Conservation (phyloP, 2,888 invertebrate species). For the Drosophila ezoana region DNA sequence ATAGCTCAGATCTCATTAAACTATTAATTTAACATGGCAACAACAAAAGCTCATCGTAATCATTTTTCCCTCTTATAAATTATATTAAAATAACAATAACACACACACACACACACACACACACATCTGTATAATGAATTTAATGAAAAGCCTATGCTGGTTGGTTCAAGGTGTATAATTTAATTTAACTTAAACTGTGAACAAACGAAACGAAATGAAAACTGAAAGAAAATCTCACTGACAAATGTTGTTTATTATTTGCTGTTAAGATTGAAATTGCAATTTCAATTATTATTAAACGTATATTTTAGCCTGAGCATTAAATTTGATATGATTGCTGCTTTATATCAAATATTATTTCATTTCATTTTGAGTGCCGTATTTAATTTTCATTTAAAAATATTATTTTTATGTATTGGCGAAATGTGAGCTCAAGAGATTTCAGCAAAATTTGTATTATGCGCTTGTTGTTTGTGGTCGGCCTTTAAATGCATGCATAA, state of each 20-base stretch:
- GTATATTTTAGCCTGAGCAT: not conserved
- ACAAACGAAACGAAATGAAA: conserved; percentile 14
- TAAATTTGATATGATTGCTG: not conserved
- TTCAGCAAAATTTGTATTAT: conserved; percentile 4
- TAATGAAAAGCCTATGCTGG: conserved; percentile 6
- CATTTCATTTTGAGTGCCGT: not conserved
- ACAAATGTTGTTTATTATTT: conserved; percentile 10
- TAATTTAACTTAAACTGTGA: conserved; percentile 30
- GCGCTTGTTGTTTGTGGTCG: conserved; percentile 17
- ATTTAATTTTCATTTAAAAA: not conserved
- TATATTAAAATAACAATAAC: conserved; percentile 39
- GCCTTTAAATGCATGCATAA: conserved; percentile 35
- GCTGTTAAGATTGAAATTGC: conserved; percentile 1
- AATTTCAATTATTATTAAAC: conserved; percentile 28
- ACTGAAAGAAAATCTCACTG: conserved; percentile 18
- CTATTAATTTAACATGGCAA: conserved; percentile 59
- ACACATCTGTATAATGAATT: conserved; percentile 8
- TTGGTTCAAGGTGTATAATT: conserved; percentile 33
- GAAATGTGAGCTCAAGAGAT: not conserved
- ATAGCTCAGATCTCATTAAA: conserved; percentile 40
- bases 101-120: conserved; percentile 1
- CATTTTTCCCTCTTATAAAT: conserved; percentile 48
- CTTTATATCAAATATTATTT: not conserved
- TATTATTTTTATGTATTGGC: not conserved
- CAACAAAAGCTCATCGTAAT: conserved; percentile 40